Evolutionary conservation across 2,888 invertebrate species (phyloP).

Genomic region (Drosophila sordidapex): DNA sequence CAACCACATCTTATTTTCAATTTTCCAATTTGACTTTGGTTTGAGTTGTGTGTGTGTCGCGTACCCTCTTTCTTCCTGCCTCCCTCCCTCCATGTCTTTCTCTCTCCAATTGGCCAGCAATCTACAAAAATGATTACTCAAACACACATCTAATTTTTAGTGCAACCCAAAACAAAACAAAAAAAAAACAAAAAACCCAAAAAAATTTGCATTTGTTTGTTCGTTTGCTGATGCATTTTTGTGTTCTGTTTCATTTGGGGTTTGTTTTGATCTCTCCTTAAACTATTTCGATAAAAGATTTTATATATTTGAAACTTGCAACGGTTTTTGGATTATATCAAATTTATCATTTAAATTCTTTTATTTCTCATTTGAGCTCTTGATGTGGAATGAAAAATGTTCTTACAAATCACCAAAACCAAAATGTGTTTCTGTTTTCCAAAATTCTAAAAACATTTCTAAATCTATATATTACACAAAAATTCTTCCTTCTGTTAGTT

Average conservation of each 20-base stretch:
- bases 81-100: background rate
- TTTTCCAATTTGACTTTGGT: slow-evolving; percentile 62
- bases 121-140: slow-evolving; percentile 18
- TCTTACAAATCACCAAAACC: slow-evolving; percentile 20
- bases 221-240: slow-evolving; percentile 70
- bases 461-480: background rate
- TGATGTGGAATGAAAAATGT: slow-evolving; percentile 71
- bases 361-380: slow-evolving; percentile 49
- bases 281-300: slow-evolving; percentile 13
- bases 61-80: slow-evolving; percentile 26
- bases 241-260: slow-evolving; percentile 19
- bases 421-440: slow-evolving; percentile 36
- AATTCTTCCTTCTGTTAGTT: slow-evolving; percentile 3
- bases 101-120: slow-evolving; percentile 34
- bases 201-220: slow-evolving; percentile 55
- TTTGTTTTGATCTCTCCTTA: slow-evolving; percentile 7
- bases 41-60: slow-evolving; percentile 68
- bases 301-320: slow-evolving; percentile 8
- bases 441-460: slow-evolving; percentile 33
- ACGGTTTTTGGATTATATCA: slow-evolving; percentile 1
- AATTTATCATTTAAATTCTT: slow-evolving; percentile 18
- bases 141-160: slow-evolving; percentile 36
- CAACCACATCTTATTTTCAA: slow-evolving; percentile 62
- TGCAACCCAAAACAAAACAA: slow-evolving; percentile 20
- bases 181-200: background rate